These are phyloP conservation scores for Polia nebulosa DNA, from an alignment of 2,888 invertebrate species.

Conservation along the genomic window DNA sequence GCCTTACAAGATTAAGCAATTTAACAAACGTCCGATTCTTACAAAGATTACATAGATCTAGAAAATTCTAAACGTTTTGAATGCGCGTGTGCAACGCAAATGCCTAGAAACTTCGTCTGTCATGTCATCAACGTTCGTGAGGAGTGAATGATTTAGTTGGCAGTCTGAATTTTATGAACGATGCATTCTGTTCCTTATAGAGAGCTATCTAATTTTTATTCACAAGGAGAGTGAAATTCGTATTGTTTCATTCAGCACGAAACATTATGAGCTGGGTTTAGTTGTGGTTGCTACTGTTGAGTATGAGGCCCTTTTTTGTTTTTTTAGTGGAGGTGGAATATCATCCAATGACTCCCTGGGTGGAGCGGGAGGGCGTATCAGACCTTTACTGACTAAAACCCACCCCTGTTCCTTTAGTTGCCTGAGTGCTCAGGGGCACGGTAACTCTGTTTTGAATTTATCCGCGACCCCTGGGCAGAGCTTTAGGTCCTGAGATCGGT, in stretches of 20 bases:
- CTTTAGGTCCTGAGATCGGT: too few relatives aligned
- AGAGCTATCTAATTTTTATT: background rate
- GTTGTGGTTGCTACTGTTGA: background rate
- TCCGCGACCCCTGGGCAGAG: too few relatives aligned
- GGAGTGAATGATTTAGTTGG: slow-evolving; percentile 33
- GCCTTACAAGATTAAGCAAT: slow-evolving; percentile 27
- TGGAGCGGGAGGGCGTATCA: too few relatives aligned
- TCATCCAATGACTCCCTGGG: too few relatives aligned
- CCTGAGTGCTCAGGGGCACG: too few relatives aligned
- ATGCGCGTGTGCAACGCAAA: slow-evolving; percentile 31
- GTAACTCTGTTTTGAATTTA: too few relatives aligned
- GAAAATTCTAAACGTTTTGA: slow-evolving; percentile 34
- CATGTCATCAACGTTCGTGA: slow-evolving; percentile 25
- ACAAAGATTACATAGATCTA: slow-evolving; percentile 39
- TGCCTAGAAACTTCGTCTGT: slow-evolving; percentile 48
- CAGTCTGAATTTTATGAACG: slow-evolving; percentile 1
- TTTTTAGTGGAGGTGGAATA: too few relatives aligned
- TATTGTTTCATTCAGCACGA: slow-evolving; percentile 1
- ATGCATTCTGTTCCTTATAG: slow-evolving; percentile 12
- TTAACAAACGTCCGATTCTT: slow-evolving; percentile 12
- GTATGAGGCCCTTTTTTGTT: too few relatives aligned
- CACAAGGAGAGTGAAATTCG: background rate
- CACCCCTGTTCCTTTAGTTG: too few relatives aligned
- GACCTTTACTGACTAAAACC: too few relatives aligned
- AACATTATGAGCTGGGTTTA: background rate